These are phyloP conservation scores for Sarcophaga caerulescens DNA, from an alignment of 2,888 invertebrate genomes.

Conservation along the genomic window DNA sequence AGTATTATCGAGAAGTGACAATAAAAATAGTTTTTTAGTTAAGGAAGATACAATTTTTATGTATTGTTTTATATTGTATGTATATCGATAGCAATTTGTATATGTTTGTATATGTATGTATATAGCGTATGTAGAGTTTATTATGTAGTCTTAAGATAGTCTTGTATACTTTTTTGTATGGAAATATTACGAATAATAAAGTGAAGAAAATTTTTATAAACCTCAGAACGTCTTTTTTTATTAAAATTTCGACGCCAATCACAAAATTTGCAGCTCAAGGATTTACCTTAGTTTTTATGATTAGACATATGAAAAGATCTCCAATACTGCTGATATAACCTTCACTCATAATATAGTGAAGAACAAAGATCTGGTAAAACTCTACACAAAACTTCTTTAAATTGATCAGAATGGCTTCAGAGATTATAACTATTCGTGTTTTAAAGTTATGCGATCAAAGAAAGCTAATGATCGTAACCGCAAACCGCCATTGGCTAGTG, in stretches of 20 bases:
- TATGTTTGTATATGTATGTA: slow-evolving; percentile 3
- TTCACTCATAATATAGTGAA: too few relatives aligned
- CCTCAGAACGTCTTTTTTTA: not conserved
- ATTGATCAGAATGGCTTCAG: too few relatives aligned
- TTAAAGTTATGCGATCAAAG: too few relatives aligned
- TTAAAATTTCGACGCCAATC: not conserved
- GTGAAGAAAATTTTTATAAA: not conserved
- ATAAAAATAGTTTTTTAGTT: not conserved
- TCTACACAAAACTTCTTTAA: too few relatives aligned
- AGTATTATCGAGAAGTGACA: not conserved
- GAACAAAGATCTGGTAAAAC: too few relatives aligned
- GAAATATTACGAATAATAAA: not conserved
- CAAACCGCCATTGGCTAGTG: too few relatives aligned
- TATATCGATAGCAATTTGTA: not conserved
- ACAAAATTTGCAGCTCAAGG: too few relatives aligned
- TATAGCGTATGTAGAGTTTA: slow-evolving; percentile 17
- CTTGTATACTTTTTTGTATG: slow-evolving; percentile 26
- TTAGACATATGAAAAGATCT: too few relatives aligned
- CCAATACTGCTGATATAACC: too few relatives aligned
- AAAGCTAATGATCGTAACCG: too few relatives aligned
- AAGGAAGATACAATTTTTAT: slow-evolving; percentile 4
- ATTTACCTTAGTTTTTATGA: too few relatives aligned
- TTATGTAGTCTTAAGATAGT: not conserved
- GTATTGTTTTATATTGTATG: not conserved
- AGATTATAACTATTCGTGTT: too few relatives aligned